phyloP scores from a whole-genome alignment of 53 echinoderm and acorn worm species.

The Stichopus horrens region DNA sequence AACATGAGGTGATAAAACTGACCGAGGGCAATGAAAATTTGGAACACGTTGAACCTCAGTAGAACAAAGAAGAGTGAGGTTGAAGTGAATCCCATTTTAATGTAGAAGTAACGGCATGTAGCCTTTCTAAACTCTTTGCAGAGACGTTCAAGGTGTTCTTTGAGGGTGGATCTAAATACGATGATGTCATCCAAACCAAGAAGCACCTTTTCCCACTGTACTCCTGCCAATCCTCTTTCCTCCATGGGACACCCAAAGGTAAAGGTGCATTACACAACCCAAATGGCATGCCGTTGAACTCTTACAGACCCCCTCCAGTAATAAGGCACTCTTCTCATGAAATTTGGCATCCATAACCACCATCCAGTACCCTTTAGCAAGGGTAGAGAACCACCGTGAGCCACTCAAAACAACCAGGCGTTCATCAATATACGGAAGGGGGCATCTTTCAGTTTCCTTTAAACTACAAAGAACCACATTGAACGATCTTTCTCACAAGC shows the following conservation, averaged over 20 bases:
- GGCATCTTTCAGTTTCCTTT: not conserved
- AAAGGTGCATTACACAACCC: not conserved
- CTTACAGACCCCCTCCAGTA: not conserved
- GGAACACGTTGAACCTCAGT: too few relatives aligned
- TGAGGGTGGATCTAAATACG: not conserved
- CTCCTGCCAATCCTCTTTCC: too few relatives aligned
- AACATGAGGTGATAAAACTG: too few relatives aligned
- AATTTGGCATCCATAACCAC: not conserved
- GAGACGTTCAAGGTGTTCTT: conserved; percentile 32
- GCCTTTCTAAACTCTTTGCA: too few relatives aligned
- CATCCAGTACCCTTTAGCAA: not conserved
- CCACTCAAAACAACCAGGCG: not conserved
- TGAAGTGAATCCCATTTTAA: too few relatives aligned
- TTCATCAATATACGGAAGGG: not conserved
- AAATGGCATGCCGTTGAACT: too few relatives aligned
- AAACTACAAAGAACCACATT: not conserved
- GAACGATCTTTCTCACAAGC: not conserved
- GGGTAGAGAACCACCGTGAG: not conserved
- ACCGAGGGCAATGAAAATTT: too few relatives aligned
- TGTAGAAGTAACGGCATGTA: too few relatives aligned
- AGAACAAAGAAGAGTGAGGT: too few relatives aligned
- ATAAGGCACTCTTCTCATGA: too few relatives aligned
- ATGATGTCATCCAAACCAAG: conserved; percentile 4
- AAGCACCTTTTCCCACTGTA: not conserved
- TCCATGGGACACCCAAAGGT: not conserved